Percentiles rank a stretch among this genome's conserved stretches.
Conservation (phyloP, 2,113 vertebrate genomes). For the Cromileptes altivelis region DNA sequence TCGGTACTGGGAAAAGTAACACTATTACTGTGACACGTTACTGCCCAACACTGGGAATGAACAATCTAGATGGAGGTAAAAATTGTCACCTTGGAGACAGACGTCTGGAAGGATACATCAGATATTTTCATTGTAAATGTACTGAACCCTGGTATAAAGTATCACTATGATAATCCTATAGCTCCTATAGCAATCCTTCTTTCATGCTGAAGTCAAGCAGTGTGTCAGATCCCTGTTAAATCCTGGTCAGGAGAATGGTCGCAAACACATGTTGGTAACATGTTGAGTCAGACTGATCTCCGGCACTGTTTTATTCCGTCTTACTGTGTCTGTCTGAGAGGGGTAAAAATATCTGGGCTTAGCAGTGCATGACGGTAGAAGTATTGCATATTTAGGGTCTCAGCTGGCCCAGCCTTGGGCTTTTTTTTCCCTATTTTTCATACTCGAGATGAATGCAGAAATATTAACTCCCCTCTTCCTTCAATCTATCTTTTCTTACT, state of each 20-base stretch:
- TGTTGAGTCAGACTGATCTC: not conserved
- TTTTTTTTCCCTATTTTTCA: constrained; percentile 1
- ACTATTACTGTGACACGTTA: too few species aligned
- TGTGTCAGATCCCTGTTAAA: constrained; percentile 5
- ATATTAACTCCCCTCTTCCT: constrained; percentile 9
- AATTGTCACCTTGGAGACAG: not conserved
- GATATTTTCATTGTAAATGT: not conserved
- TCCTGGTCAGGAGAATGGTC: not conserved
- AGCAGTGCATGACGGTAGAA: not conserved
- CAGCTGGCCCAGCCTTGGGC: not conserved
- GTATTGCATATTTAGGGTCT: constrained; percentile 24
- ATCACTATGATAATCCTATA: not conserved
- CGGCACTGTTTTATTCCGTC: not conserved
- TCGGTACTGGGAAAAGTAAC: too few species aligned
- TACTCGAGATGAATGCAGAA: constrained; percentile 13
- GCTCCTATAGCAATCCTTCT: not conserved
- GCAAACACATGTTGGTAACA: constrained; percentile 16
- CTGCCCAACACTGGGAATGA: not conserved
- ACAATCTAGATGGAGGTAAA: not conserved
- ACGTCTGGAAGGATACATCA: not conserved
- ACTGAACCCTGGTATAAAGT: not conserved
- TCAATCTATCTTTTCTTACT: constrained; percentile 30
- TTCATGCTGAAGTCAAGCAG: not conserved
- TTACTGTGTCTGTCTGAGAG: constrained; percentile 3
- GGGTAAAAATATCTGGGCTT: not conserved